Base-by-base conservation (phyloP, 2,888 invertebrate genomes). In the Dolichopus griseipennis region DNA sequence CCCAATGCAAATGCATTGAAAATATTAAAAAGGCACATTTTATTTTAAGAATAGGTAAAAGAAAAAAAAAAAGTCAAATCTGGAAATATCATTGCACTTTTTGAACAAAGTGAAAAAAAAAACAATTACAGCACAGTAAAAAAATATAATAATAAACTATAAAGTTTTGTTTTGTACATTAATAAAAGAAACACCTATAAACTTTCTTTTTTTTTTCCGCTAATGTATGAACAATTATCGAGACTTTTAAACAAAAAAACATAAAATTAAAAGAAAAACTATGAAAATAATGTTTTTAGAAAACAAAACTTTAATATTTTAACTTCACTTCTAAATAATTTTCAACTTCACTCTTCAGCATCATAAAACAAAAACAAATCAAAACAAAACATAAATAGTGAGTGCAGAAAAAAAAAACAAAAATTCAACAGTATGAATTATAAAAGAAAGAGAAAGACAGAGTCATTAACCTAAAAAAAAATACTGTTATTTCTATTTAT, bases 391-490 rank as follows among this genome's bases (percentile, higher is more conserved):
- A 52, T 52, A 52, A 52, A 37, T 37, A 7, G 37, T 9, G 37
- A 8, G 37, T 12, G 37, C 37, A 12, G 12, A 12, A 37, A 37
- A 37, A 37, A 52, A 52, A 41, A 41, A 12, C 5, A 41, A 12
- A 15, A 27, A 4, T 27, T 27, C 27, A 27, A 27, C 5, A 27
- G 27, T 5, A 27, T n/a, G n/a, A n/a, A n/a, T 27, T 27, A 27
- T 27, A 41, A n/a, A 15, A 18, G n/a, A 52, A 52, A 52, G 52
- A 52, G 52, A 52, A 52, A 52, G 52, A 52, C n/a, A n/a, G 52
- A 52, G 52, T 52, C 52, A 52, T 52, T 52, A 52, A 52, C 52
- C 52, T 52, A 52, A 52, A 52, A 43, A 43, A 43, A 52, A 52
- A 52, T 37, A 37, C 37, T 10, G 37, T 37, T 37, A 37, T 37